A percentile compares a stretch with the other conserved stretches of the same genome.
Conservation (phyloP, 2,113 vertebrate genomes). For the Sakesphorus luctuosus region DNA sequence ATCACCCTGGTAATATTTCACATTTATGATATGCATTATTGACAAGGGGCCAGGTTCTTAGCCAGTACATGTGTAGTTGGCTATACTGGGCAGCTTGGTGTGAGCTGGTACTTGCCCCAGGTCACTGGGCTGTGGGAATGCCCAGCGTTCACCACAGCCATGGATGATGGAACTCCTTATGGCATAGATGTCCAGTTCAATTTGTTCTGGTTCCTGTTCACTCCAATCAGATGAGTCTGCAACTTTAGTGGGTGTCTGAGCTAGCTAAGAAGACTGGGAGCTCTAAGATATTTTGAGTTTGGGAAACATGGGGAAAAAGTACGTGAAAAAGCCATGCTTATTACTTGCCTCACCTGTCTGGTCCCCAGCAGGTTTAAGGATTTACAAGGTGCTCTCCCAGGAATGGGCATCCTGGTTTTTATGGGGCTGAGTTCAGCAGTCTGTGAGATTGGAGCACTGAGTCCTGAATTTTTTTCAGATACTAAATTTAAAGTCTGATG, state of each 20-base stretch:
- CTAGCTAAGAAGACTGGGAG: background rate
- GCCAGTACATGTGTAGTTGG: background rate
- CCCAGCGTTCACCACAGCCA: background rate
- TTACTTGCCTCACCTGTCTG: conserved; percentile 14
- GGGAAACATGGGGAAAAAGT: background rate
- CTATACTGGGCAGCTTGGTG: background rate
- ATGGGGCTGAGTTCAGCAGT: conserved; percentile 33
- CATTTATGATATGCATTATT: background rate
- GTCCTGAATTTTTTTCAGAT: conserved; percentile 22
- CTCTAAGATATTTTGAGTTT: background rate
- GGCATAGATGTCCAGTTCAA: rapidly evolving
- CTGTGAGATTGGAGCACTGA: conserved; percentile 6
- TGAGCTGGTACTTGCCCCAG: background rate
- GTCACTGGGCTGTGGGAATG: background rate
- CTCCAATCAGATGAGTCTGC: background rate
- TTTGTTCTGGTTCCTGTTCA: background rate
- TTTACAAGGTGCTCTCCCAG: conserved; percentile 33
- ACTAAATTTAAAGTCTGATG: conserved; percentile 26
- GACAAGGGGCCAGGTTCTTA: background rate
- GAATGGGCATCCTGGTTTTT: conserved; percentile 2
- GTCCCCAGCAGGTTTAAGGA: background rate
- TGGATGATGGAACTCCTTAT: background rate
- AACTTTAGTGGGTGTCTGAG: background rate
- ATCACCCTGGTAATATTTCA: background rate
- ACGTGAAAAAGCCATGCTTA: background rate